Conservation (phyloP, 2,797 vertebrate genomes). For the Heteromormyrus szaboi region DNA sequence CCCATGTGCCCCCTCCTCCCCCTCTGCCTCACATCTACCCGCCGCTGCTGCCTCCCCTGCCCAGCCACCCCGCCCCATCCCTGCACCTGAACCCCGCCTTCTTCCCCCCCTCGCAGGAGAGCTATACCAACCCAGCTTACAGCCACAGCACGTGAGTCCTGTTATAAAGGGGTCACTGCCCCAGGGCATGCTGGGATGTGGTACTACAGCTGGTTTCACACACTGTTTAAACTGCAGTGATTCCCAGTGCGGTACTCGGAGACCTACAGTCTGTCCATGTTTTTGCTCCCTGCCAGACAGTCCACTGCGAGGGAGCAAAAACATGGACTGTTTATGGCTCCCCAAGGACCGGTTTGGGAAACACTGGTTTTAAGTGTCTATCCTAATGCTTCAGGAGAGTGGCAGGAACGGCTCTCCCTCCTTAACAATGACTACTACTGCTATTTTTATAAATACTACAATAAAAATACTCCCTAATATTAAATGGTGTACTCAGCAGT, state of each 20-base stretch:
- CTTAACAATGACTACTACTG: background rate
- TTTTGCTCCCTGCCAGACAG: background rate
- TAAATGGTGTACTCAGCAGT: background rate
- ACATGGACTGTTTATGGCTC: background rate
- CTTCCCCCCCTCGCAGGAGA: constrained; percentile 59
- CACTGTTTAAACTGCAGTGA: background rate
- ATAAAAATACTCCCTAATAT: background rate
- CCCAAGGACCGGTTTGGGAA: background rate
- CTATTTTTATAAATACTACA: background rate
- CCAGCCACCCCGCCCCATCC: constrained; percentile 58
- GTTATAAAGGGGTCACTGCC: background rate
- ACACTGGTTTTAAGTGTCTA: background rate
- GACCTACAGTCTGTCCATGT: background rate
- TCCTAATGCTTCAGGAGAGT: background rate
- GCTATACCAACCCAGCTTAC: constrained; percentile 44
- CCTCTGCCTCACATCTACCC: constrained; percentile 65
- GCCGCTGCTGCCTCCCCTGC: constrained; percentile 54
- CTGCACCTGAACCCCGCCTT: constrained; percentile 77
- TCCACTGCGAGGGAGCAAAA: background rate
- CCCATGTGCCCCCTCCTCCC: constrained; percentile 59
- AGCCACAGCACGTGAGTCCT: constrained; percentile 52
- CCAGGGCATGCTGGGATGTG: background rate
- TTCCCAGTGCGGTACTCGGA: background rate
- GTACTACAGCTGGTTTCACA: background rate
- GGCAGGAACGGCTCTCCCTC: background rate